phyloP scores from a whole-genome alignment of 1,140 invertebrate species.

The Zaprionus inermis region DNA sequence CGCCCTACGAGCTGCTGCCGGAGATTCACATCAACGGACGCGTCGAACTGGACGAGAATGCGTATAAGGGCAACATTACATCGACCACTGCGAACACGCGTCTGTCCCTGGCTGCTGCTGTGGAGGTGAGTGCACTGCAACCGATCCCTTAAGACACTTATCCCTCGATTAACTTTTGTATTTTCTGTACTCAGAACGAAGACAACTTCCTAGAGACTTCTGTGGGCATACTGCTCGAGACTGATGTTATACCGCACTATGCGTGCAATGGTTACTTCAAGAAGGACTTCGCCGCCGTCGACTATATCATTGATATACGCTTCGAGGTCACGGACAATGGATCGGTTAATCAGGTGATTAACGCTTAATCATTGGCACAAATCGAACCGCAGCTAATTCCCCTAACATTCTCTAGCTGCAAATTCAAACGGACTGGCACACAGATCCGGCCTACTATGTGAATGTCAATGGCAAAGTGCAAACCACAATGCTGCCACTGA shows the following conservation, averaged over 20 bases:
- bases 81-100: conserved; percentile 84
- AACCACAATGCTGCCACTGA: conserved; percentile 74
- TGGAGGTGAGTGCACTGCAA: conserved; percentile 83
- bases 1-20: conserved; percentile 85
- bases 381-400: neutral
- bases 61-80: conserved; percentile 85
- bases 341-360: conserved; percentile 60
- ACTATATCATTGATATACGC: conserved; percentile 86
- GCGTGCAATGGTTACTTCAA: conserved; percentile 87
- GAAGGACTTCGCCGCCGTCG: conserved; percentile 88
- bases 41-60: conserved; percentile 85
- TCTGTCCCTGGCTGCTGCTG: conserved; percentile 84
- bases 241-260: conserved; percentile 87
- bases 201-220: conserved; percentile 87
- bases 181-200: conserved; percentile 85
- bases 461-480: conserved; percentile 66
- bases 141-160: neutral
- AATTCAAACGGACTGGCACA: conserved; percentile 69
- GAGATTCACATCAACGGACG: conserved; percentile 84
- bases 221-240: conserved; percentile 86
- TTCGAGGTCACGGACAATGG: conserved; percentile 84
- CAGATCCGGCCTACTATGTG: conserved; percentile 42
- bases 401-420: conserved; percentile 41
- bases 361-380: neutral
- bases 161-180: conserved; percentile 12